Conservation (phyloP, 2,113 vertebrate species). For the mouse (Mus musculus) region DNA sequence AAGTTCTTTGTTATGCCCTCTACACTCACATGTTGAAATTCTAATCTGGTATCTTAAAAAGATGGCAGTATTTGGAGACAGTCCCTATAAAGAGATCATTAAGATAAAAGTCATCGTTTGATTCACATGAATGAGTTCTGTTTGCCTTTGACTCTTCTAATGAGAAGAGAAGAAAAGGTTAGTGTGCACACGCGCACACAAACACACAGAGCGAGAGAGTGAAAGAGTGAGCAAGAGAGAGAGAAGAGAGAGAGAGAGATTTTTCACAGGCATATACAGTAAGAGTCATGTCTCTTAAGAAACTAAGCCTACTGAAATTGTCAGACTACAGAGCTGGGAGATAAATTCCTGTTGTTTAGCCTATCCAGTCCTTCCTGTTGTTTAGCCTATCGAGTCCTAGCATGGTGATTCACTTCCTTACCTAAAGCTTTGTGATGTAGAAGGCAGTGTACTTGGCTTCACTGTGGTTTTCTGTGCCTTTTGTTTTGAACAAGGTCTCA, state of each 20-base stretch:
- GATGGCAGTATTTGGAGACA: background rate
- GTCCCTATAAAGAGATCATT: background rate
- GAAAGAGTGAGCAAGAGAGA: no score
- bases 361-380: background rate
- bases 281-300: background rate
- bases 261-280: background rate
- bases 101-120: background rate
- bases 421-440: background rate
- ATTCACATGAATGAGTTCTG: background rate
- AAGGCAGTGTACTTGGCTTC: background rate
- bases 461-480: background rate
- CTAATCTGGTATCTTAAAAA: background rate
- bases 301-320: background rate
- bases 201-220: background rate
- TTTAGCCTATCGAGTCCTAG: background rate
- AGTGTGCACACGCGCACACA: no score
- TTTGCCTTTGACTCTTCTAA: background rate
- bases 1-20: background rate
- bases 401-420: background rate
- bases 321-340: background rate
- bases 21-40: background rate
- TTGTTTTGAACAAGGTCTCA: background rate
- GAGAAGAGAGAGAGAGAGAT: no score
- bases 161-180: slow-evolving; percentile 8
- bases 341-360: background rate